These are phyloP conservation scores for Drosophila paucipuncta DNA, from an alignment of 2,888 invertebrate species.

Conservation along the genomic window DNA sequence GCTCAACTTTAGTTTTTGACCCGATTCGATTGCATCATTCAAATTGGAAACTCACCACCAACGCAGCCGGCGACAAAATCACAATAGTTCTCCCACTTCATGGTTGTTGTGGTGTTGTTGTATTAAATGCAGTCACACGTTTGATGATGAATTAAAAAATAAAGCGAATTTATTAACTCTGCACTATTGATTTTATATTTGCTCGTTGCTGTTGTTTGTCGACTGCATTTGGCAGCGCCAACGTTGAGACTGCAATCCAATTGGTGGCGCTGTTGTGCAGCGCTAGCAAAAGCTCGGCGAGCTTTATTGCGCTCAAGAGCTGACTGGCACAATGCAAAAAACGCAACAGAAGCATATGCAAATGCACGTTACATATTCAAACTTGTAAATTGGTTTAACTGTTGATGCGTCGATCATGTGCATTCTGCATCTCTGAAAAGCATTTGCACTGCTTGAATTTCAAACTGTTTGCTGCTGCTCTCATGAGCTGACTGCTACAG, in stretches of 20 bases:
- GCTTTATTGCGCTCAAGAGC: constrained; percentile 42
- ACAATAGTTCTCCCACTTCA: constrained; percentile 84
- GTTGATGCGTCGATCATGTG: constrained; percentile 65
- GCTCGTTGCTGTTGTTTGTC: constrained; percentile 29
- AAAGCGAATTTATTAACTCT: neutral
- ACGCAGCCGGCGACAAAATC: constrained; percentile 87
- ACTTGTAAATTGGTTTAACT: constrained; percentile 56
- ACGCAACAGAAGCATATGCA: neutral
- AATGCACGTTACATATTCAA: constrained; percentile 38
- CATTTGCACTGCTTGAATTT: neutral
- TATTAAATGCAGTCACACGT: constrained; percentile 33
- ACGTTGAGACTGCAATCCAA: constrained; percentile 51
- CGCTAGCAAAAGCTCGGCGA: constrained; percentile 38
- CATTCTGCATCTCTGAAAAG: constrained; percentile 31
- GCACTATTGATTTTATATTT: constrained; percentile 68
- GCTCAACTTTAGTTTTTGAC: constrained; percentile 18
- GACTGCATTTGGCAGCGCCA: constrained; percentile 60
- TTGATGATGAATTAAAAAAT: neutral
- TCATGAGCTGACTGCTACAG: neutral
- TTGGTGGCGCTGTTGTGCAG: constrained; percentile 23
- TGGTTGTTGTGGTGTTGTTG: constrained; percentile 27
- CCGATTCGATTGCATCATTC: constrained; percentile 64
- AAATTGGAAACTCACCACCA: constrained; percentile 85
- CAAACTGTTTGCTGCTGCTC: constrained; percentile 17
- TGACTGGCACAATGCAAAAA: constrained; percentile 12